A percentile compares a stretch with the other conserved stretches of the same genome.
Evolutionary conservation across 2,113 vertebrate genomes (phyloP).

Genomic region (Antechinus flavipes): DNA sequence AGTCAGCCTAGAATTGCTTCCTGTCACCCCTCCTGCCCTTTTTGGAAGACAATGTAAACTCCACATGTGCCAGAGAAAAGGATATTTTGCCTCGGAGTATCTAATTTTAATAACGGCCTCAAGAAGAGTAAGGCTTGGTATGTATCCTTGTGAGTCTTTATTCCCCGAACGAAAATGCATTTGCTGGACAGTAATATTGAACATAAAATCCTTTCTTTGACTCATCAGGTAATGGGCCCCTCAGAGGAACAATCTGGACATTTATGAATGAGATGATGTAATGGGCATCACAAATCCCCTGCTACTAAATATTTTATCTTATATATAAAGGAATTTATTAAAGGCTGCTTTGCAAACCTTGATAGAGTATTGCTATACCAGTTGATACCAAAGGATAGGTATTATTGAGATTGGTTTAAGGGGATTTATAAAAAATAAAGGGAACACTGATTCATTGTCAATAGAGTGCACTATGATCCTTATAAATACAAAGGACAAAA

Average conservation of each 20-base stretch:
- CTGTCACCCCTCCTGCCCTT: constrained; percentile 24
- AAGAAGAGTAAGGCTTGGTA: constrained; percentile 22
- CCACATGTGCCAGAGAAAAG: background rate
- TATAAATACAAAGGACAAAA: constrained; percentile 76
- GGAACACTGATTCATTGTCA: constrained; percentile 65
- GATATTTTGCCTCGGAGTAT: background rate
- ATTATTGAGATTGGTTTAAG: constrained; percentile 72
- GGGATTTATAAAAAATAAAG: constrained; percentile 65
- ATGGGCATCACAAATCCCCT: constrained; percentile 64
- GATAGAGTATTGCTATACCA: constrained; percentile 63
- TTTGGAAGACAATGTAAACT: background rate
- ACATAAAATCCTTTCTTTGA: constrained; percentile 47
- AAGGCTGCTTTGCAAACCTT: constrained; percentile 68
- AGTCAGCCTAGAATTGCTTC: constrained; percentile 61
- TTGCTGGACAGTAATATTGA: constrained; percentile 36
- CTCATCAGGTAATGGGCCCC: constrained; percentile 37
- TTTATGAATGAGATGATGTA: constrained; percentile 75
- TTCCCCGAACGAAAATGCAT: constrained; percentile 48
- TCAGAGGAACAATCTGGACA: constrained; percentile 46
- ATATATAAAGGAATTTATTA: constrained; percentile 75
- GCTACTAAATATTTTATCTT: constrained; percentile 77
- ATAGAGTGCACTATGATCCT: constrained; percentile 68
- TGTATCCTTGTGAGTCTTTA: constrained; percentile 2
- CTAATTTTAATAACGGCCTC: constrained; percentile 37
- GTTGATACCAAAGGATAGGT: constrained; percentile 55